A percentile compares a stretch with the other conserved stretches of the same genome.
phyloP scores from a whole-genome alignment of 2,113 vertebrate genomes.

The Hiodon tergisus region DNA sequence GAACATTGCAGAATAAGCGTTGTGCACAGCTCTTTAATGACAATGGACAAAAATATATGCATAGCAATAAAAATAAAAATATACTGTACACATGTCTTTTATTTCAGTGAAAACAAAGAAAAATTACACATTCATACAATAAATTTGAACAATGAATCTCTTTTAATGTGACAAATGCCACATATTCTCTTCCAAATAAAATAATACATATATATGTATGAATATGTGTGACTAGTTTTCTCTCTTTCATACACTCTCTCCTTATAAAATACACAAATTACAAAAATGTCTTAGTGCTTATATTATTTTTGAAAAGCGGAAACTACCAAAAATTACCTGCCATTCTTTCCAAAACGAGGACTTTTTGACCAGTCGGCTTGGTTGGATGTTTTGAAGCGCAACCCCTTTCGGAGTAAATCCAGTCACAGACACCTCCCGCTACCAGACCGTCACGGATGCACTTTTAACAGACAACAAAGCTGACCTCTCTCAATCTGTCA shows the following conservation, averaged over 20 bases:
- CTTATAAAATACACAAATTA: not conserved
- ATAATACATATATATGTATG: slow-evolving; percentile 49
- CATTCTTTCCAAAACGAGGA: too few species aligned
- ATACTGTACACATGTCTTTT: slow-evolving; percentile 50
- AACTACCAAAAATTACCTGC: not conserved
- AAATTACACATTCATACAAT: slow-evolving; percentile 50
- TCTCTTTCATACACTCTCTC: slow-evolving; percentile 35
- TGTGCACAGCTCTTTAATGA: not conserved
- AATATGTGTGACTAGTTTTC: slow-evolving; percentile 26
- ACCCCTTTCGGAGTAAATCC: too few species aligned
- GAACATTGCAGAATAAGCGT: too few species aligned
- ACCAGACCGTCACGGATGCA: not conserved
- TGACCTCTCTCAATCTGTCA: not conserved
- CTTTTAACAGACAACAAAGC: not conserved
- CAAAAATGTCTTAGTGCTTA: not conserved
- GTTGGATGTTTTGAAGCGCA: too few species aligned
- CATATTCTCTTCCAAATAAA: slow-evolving; percentile 41
- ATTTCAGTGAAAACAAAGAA: slow-evolving; percentile 44
- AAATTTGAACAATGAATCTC: slow-evolving; percentile 42
- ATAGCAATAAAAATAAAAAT: slow-evolving; percentile 52
- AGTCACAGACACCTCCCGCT: too few species aligned
- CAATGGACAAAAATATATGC: slow-evolving; percentile 37
- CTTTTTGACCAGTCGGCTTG: too few species aligned
- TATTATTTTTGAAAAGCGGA: not conserved
- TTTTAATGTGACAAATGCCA: slow-evolving; percentile 34